phyloP scores from a whole-genome alignment of 2,797 vertebrate species.

The Staurois parvus region DNA sequence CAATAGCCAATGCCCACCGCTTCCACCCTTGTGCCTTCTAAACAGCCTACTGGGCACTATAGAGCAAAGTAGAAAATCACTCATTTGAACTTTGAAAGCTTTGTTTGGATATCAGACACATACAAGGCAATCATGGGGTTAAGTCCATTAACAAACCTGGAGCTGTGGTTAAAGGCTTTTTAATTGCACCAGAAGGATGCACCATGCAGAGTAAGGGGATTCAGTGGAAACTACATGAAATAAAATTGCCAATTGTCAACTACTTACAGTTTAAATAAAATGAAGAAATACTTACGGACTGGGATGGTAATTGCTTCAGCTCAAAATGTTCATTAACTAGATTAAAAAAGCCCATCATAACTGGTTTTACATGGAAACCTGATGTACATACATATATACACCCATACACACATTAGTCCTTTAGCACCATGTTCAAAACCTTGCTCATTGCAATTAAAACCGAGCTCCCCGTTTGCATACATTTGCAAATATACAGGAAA shows the following conservation, averaged over 20 bases:
- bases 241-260: conserved; percentile 50
- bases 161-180: conserved; percentile 44
- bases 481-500: too few species aligned
- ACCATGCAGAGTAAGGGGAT: conserved; percentile 24
- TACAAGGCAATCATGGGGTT: not conserved
- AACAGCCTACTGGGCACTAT: not conserved
- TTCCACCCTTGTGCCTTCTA: not conserved
- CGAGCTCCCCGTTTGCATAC: too few species aligned
- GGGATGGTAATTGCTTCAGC: conserved; percentile 20
- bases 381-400: too few species aligned
- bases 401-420: too few species aligned
- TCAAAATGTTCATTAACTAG: conserved; percentile 7
- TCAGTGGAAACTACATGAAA: conserved; percentile 25
- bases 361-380: too few species aligned
- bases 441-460: too few species aligned
- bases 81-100: too few species aligned
- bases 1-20: not conserved
- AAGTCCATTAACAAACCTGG: conserved; percentile 25
- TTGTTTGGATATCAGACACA: too few species aligned
- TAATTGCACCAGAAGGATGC: conserved; percentile 45
- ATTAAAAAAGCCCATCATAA: not conserved
- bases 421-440: too few species aligned
- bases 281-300: conserved; percentile 20
- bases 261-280: conserved; percentile 59
- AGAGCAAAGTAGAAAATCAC: too few species aligned